These are phyloP conservation scores for Heptranchias perlo DNA, from an alignment of 2,113 vertebrate species.

Conservation along the genomic window DNA sequence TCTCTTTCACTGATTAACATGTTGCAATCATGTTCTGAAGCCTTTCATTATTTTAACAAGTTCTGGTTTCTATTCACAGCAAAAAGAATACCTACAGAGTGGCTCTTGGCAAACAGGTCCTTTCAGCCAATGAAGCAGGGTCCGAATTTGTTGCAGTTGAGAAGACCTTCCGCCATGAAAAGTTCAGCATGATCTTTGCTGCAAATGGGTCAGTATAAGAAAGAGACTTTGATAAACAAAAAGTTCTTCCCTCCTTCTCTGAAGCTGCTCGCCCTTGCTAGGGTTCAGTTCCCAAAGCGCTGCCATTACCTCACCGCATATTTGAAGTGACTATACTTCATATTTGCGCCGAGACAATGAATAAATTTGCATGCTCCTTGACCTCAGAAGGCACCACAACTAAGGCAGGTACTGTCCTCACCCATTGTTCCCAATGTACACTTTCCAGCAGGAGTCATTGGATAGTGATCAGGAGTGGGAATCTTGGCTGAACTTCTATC, in stretches of 20 bases:
- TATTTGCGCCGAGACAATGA: background rate
- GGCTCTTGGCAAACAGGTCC: conserved; percentile 73
- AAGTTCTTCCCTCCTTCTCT: background rate
- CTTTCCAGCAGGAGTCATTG: background rate
- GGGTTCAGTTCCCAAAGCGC: background rate
- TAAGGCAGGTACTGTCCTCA: background rate
- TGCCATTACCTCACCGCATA: background rate
- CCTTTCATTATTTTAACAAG: background rate
- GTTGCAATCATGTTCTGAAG: background rate
- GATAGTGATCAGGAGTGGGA: background rate
- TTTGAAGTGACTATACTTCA: background rate
- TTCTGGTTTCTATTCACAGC: conserved; percentile 48
- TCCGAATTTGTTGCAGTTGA: conserved; percentile 60
- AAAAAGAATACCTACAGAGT: conserved; percentile 68
- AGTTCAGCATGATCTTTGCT: conserved; percentile 66
- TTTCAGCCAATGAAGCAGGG: conserved; percentile 54
- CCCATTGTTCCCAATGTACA: background rate
- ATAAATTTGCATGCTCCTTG: background rate
- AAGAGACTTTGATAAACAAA: background rate
- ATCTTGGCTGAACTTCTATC: background rate
- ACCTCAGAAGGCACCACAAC: background rate
- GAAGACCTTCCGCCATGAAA: conserved; percentile 73
- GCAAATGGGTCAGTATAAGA: conserved; percentile 55
- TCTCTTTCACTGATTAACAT: background rate
- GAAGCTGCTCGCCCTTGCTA: background rate